Conservation (phyloP, 2,797 vertebrate species). For the Podarcis siculus region DNA sequence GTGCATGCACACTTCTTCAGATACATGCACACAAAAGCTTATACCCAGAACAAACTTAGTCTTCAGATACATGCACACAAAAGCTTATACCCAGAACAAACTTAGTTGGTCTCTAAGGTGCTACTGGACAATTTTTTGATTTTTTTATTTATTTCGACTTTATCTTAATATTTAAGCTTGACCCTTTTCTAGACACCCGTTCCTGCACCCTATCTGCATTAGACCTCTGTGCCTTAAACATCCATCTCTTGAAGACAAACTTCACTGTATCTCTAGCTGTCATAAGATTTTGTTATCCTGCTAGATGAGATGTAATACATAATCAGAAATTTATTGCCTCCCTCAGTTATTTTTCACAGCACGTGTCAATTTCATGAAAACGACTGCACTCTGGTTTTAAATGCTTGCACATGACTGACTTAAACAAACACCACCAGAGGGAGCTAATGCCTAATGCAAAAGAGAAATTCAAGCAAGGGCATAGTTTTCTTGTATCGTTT, state of each 20-base stretch:
- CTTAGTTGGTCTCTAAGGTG: too few relatives aligned
- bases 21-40: too few relatives aligned
- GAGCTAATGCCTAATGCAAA: slow-evolving; percentile 7
- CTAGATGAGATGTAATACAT: too few relatives aligned
- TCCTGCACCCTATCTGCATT: not conserved
- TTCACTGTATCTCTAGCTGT: not conserved
- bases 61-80: too few relatives aligned
- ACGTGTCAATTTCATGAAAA: too few relatives aligned
- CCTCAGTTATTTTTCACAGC: not conserved
- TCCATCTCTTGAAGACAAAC: not conserved
- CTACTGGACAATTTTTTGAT: too few relatives aligned
- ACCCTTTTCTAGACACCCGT: not conserved
- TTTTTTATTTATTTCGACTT: not conserved
- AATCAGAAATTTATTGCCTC: not conserved
- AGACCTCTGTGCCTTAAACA: not conserved
- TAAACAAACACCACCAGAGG: slow-evolving; percentile 56
- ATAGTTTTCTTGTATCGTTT: not conserved
- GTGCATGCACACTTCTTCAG: too few relatives aligned
- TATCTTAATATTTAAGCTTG: not conserved
- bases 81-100: too few relatives aligned
- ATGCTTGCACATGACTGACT: not conserved
- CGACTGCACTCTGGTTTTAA: not conserved
- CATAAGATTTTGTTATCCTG: not conserved
- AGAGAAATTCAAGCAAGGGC: not conserved
- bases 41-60: too few relatives aligned